phyloP scores from a whole-genome alignment of 2,113 vertebrate genomes.

The Ginglymostoma cirratum region DNA sequence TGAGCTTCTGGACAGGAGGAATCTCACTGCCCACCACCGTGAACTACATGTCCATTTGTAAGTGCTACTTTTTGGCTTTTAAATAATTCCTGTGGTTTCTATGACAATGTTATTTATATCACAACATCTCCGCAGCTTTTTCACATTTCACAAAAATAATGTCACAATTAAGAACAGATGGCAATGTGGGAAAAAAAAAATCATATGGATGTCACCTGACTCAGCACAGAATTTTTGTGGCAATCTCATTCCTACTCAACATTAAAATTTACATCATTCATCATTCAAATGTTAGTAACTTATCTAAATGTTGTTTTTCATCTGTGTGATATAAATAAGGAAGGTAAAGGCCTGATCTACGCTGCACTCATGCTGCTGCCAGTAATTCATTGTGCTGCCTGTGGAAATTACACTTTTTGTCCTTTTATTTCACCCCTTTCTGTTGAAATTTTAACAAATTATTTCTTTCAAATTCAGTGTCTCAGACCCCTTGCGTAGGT shows the following conservation, averaged over 20 bases:
- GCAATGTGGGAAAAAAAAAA: constrained; percentile 1
- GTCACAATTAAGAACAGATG: constrained; percentile 1
- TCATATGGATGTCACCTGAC: constrained; percentile 8
- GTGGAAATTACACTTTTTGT: background rate
- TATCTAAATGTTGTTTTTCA: background rate
- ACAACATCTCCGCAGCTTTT: background rate
- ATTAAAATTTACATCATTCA: background rate
- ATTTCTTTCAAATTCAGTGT: background rate
- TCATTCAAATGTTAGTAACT: background rate
- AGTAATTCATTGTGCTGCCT: background rate
- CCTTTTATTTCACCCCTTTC: background rate
- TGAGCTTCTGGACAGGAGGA: background rate
- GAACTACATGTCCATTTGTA: background rate
- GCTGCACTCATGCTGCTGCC: background rate
- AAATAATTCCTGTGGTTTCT: background rate
- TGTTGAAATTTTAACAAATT: background rate
- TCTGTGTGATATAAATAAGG: background rate
- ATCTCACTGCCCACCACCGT: background rate
- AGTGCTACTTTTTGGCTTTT: background rate
- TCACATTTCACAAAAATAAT: constrained; percentile 1
- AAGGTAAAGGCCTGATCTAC: background rate
- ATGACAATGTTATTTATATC: constrained; percentile 27
- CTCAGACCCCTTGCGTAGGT: background rate
- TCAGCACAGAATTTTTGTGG: background rate
- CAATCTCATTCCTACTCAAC: background rate